Conservation (phyloP, 1,140 invertebrate genomes). For the Arctopsyche grandis region DNA sequence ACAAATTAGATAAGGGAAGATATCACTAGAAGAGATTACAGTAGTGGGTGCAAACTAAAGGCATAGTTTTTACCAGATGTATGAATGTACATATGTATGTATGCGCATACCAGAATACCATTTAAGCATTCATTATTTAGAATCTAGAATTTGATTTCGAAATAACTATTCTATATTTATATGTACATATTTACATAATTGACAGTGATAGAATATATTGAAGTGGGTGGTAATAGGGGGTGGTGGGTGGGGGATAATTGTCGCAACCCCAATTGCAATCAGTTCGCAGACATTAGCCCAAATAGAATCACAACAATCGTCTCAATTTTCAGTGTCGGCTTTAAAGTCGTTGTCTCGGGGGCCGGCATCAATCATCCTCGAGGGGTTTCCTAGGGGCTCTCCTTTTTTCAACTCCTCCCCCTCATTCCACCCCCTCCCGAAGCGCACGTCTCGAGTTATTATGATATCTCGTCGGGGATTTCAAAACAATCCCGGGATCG, state of each 20-base stretch:
- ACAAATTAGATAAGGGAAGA: too few species aligned
- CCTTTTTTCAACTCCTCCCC: slow-evolving; percentile 8
- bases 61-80: too few species aligned
- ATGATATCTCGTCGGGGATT: slow-evolving; percentile 54
- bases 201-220: not conserved
- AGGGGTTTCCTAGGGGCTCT: slow-evolving; percentile 43
- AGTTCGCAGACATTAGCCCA: slow-evolving; percentile 46
- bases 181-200: not conserved
- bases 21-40: too few species aligned
- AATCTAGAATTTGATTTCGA: not conserved
- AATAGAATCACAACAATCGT: slow-evolving; percentile 54
- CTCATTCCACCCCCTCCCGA: slow-evolving; percentile 15
- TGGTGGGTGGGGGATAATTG: slow-evolving; percentile 16
- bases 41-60: too few species aligned
- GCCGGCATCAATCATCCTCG: slow-evolving; percentile 51
- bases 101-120: too few species aligned
- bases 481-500: slow-evolving; percentile 53
- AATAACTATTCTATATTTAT: not conserved
- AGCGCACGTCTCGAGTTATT: slow-evolving; percentile 38
- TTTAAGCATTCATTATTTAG: too few species aligned
- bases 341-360: slow-evolving; percentile 40
- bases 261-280: slow-evolving; percentile 18
- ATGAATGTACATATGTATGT: not conserved
- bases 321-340: slow-evolving; percentile 49
- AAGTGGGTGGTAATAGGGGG: not conserved